These are phyloP conservation scores for Drosophila siamana DNA, from an alignment of 2,888 invertebrate species.

Conservation along the genomic window DNA sequence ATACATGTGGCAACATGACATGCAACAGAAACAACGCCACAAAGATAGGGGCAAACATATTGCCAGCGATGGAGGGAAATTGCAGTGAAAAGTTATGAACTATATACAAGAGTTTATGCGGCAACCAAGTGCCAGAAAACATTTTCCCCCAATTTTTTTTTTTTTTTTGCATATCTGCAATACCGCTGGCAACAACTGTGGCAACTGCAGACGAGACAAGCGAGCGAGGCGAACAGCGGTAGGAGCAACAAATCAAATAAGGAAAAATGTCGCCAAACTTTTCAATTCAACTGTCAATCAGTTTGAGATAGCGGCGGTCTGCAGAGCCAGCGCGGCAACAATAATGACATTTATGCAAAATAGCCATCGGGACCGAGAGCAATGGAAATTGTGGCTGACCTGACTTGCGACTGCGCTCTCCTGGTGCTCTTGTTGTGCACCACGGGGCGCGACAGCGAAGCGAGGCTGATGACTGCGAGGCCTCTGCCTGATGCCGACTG, in stretches of 20 bases:
- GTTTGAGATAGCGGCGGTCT: conserved; percentile 82
- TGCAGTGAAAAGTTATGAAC: conserved; percentile 66
- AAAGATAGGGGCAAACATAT: not conserved
- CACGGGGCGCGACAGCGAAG: conserved; percentile 14
- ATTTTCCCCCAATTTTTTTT: conserved; percentile 73
- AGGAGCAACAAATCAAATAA: conserved; percentile 80
- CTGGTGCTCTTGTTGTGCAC: conserved; percentile 39
- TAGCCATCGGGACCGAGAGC: conserved; percentile 49
- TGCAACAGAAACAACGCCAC: conserved; percentile 28
- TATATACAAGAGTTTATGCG: conserved; percentile 46
- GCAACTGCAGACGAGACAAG: conserved; percentile 11
- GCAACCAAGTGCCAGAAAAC: conserved; percentile 55
- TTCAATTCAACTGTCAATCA: conserved; percentile 85
- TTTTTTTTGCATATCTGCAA: conserved; percentile 69
- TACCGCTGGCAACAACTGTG: conserved; percentile 11
- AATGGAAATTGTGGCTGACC: conserved; percentile 36
- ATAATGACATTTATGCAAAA: conserved; percentile 82
- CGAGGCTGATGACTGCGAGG: not conserved
- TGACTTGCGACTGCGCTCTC: not conserved
- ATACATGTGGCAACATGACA: conserved; percentile 55
- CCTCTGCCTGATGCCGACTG: conserved; percentile 1
- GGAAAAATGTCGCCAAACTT: conserved; percentile 84
- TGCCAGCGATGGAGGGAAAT: conserved; percentile 4
- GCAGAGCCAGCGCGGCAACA: conserved; percentile 76
- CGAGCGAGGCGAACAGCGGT: conserved; percentile 18